phyloP scores from a whole-genome alignment of 2,888 invertebrate genomes.

The Drosophila ezoana region DNA sequence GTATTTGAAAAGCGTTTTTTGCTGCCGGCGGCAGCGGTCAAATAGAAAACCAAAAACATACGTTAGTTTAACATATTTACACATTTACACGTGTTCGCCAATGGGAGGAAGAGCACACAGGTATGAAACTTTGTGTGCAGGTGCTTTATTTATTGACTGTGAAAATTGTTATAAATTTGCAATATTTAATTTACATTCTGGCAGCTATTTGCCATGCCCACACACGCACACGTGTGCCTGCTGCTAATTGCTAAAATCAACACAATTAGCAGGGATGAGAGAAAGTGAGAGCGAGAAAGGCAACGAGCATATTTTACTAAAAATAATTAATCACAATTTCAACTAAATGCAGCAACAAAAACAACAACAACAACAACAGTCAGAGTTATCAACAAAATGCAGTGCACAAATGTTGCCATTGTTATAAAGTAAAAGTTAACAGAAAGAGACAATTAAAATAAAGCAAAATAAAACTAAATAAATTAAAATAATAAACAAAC shows the following conservation, averaged over 20 bases:
- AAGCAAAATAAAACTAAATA: slow-evolving; percentile 14
- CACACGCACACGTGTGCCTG: slow-evolving; percentile 18
- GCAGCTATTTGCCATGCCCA: slow-evolving; percentile 30
- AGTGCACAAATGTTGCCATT: slow-evolving; percentile 24
- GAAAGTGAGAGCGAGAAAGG: neutral
- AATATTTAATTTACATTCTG: slow-evolving; percentile 45
- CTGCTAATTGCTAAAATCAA: slow-evolving; percentile 57
- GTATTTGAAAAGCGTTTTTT: slow-evolving; percentile 28
- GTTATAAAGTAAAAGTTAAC: slow-evolving; percentile 28
- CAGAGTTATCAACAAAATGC: slow-evolving; percentile 29
- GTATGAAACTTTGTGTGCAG: slow-evolving; percentile 19
- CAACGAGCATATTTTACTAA: slow-evolving; percentile 32
- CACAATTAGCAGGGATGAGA: slow-evolving; percentile 35
- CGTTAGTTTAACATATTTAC: slow-evolving; percentile 51
- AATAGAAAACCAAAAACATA: slow-evolving; percentile 53
- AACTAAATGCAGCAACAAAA: slow-evolving; percentile 27
- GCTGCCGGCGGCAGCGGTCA: slow-evolving; percentile 28
- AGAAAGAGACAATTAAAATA: slow-evolving; percentile 9
- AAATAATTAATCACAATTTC: slow-evolving; percentile 60
- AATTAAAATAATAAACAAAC: neutral
- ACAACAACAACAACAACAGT: slow-evolving; percentile 12
- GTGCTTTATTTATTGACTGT: slow-evolving; percentile 58
- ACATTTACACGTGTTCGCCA: slow-evolving; percentile 41
- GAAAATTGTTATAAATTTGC: slow-evolving; percentile 60
- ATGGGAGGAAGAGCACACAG: slow-evolving; percentile 7